These are phyloP conservation scores for Aviceda subcristata DNA, from an alignment of 2,113 vertebrate genomes.

Conservation along the genomic window DNA sequence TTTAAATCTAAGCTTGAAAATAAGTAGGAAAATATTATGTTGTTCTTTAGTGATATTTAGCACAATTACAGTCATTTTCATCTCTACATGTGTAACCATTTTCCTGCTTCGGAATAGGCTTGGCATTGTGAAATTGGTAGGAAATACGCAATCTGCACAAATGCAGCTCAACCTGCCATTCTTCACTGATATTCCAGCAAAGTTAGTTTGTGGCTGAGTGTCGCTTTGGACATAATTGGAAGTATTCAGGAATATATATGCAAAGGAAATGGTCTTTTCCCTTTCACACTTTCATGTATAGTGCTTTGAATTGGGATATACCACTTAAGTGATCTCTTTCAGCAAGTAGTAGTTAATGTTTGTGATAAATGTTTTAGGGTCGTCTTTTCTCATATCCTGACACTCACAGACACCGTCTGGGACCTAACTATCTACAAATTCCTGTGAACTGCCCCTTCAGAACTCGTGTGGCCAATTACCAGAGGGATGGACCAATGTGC, in stretches of 20 bases:
- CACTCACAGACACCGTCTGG: constrained; percentile 92
- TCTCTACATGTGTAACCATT: background rate
- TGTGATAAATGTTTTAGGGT: constrained; percentile 70
- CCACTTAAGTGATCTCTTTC: no score
- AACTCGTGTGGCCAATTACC: constrained; percentile 89
- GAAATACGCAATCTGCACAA: background rate
- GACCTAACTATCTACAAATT: constrained; percentile 93
- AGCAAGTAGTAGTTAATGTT: background rate
- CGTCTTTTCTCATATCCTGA: constrained; percentile 94
- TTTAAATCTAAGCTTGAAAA: background rate
- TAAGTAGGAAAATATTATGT: background rate
- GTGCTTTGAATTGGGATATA: background rate
- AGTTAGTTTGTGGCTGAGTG: background rate
- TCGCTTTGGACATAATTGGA: background rate
- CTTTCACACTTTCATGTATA: background rate
- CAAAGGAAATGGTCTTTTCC: background rate
- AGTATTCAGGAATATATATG: background rate
- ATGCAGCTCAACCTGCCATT: background rate
- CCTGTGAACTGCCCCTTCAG: constrained; percentile 94
- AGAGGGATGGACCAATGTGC: constrained; percentile 95
- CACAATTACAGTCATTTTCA: accelerated
- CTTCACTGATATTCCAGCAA: background rate
- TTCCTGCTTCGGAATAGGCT: background rate
- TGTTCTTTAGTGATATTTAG: background rate
- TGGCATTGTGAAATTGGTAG: background rate